Base-by-base conservation (phyloP, 1,140 invertebrate genomes). In the Megalopta genalis region DNA sequence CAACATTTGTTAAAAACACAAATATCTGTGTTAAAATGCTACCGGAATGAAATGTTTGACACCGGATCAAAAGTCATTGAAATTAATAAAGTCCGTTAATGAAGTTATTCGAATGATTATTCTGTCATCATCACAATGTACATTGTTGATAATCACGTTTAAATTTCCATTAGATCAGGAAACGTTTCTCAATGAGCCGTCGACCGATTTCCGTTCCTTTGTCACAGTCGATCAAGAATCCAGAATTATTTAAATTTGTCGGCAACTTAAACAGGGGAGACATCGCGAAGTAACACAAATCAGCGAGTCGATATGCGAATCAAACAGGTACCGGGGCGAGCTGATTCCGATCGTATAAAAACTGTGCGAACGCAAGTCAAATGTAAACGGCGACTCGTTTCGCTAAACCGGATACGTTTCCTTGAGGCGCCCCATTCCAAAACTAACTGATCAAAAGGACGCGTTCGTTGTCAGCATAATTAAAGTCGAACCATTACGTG, bases 181-280 rank as follows among this genome's bases (percentile, higher is more conserved):
- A 32, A 2, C 32, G 32, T 32, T 32, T 32, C 4, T 4, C 32
- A 4, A 32, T 32, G 32, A 32, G 32, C 42, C 12, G 14, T 46
- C 42, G 14, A 46, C 10, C 42, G 12, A 10, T 46, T 12, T 46
- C 42, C 42, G 2, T 46, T 12, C 42, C 42, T 14, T 46, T 12
- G 12, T 46, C 42, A 12, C 14, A 46, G 9, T 14, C 10, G 42
- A 46, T 46, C 42, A 12, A 0, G 10, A 12, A 46, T 2, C 42
- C 10, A 46, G 71, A 46, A 62, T 80, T 72, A 72, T 84, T 80
- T 84, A 76, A 84, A 84, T 75, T 80, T 39, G 23, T 71, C 67
- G 59, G 52, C 52, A 80, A 23, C 39, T 76, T 25, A 49, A 63
- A 60, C 10, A 37, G 23, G n/a, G n/a, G 27, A 37, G 46, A 77